A percentile compares a stretch with the other conserved stretches of the same genome.
These are phyloP conservation scores for Charaxes varanes DNA, from an alignment of 1,140 invertebrate species.

Conservation along the genomic window DNA sequence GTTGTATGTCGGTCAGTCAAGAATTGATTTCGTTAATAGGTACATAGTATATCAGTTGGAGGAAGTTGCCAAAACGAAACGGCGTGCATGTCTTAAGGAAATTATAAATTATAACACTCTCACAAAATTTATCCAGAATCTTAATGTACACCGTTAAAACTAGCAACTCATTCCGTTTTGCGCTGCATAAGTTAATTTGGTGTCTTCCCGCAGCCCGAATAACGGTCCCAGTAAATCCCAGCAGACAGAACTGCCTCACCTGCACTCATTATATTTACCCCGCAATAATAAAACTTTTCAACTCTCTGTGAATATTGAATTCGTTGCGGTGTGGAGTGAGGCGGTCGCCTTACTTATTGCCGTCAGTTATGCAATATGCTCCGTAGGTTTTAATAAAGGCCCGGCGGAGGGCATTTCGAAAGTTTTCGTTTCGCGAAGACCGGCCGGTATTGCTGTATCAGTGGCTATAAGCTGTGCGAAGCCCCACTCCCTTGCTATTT, in stretches of 20 bases:
- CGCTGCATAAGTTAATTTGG: slow-evolving; percentile 55
- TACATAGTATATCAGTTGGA: no score
- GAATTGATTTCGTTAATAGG: no score
- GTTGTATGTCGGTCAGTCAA: no score
- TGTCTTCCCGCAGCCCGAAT: slow-evolving; percentile 44
- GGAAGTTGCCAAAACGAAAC: no score
- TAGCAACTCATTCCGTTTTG: slow-evolving; percentile 48
- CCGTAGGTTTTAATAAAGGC: slow-evolving; percentile 69
- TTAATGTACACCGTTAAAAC: slow-evolving; percentile 36
- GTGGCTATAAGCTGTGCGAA: slow-evolving; percentile 51
- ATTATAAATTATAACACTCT: neutral
- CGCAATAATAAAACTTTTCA: slow-evolving; percentile 71
- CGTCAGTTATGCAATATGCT: slow-evolving; percentile 67
- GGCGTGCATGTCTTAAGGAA: no score
- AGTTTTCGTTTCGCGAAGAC: slow-evolving; percentile 66
- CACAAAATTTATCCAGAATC: slow-evolving; percentile 1
- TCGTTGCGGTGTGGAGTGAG: slow-evolving; percentile 47
- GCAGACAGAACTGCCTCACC: slow-evolving; percentile 61
- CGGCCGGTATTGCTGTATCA: slow-evolving; percentile 49
- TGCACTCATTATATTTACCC: slow-evolving; percentile 71
- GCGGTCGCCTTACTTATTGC: slow-evolving; percentile 65
- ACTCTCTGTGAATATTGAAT: slow-evolving; percentile 69
- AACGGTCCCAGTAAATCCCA: slow-evolving; percentile 55
- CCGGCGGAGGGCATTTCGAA: slow-evolving; percentile 56
- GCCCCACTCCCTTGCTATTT: slow-evolving; percentile 20